Conservation (phyloP, 2,888 invertebrate genomes). For the Xestia c-nigrum region DNA sequence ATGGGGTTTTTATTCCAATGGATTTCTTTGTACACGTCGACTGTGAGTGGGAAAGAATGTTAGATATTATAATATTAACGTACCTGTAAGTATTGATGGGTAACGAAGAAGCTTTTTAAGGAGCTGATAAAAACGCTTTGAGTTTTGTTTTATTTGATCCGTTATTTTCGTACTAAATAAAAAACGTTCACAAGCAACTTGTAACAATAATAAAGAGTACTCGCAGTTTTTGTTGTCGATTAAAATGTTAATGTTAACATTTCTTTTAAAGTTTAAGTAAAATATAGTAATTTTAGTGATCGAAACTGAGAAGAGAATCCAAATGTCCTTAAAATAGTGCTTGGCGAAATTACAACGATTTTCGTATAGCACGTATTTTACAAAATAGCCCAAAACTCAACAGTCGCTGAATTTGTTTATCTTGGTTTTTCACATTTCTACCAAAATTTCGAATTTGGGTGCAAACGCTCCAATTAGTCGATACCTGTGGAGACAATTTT, state of each 20-base stretch:
- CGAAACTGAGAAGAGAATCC: not conserved
- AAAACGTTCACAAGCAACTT: not conserved
- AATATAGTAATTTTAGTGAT: not conserved
- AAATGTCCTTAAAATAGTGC: not conserved
- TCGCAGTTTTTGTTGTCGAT: not conserved
- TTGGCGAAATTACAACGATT: not conserved
- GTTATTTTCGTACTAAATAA: not conserved
- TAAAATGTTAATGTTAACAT: not conserved
- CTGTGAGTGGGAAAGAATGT: constrained; percentile 35
- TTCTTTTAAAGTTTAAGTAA: not conserved
- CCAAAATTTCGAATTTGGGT: not conserved
- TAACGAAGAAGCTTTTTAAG: not conserved
- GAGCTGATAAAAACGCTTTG: not conserved
- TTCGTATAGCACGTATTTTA: not conserved
- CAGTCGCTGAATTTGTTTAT: not conserved
- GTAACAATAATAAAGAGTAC: no score
- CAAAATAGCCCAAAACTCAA: not conserved
- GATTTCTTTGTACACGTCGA: constrained; percentile 44
- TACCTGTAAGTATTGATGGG: not conserved
- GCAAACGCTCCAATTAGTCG: constrained; percentile 29
- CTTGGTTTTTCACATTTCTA: constrained; percentile 11
- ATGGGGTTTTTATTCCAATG: constrained; percentile 39
- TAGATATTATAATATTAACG: constrained; percentile 10
- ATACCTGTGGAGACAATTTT: not conserved
- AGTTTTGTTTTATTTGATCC: not conserved